Base-by-base conservation (phyloP, 1,140 invertebrate species). In the Sarcophaga peregrina region DNA sequence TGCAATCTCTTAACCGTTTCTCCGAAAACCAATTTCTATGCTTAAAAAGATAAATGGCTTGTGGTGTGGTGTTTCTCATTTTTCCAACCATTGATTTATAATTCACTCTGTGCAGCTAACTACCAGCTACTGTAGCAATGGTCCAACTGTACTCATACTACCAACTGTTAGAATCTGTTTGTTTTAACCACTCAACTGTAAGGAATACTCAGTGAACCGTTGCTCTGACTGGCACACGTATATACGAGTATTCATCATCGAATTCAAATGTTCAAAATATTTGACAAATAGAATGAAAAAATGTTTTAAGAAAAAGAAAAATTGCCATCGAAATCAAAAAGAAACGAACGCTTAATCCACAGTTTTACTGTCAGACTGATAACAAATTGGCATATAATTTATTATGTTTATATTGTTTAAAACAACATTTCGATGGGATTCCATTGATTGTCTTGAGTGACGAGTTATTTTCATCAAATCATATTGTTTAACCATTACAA, bases 41-140 rank as follows among this genome's bases (percentile, higher is more conserved):
- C n/a, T 58, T n/a, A 58, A 58, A 7, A 58, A 58, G 54, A 58
- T 58, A 58, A 58, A 58, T 58, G 13, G 54, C 54, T 7, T 58
- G 15, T 58, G 54, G n/a, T 58, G 15, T 58, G 54, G n/a, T 58
- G 15, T 58, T 58, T 58, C 13, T 58, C 15, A 58, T 58, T 58
- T 58, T 58, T 58, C 54, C 15, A 15, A 58, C 54, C 54, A 58
- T 58, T 58, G 54, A 58, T 58, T 58, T 58, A 58, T 58, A 58
- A 11, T 58, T 6, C 15, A n/a, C n/a, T 58, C 54, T n/a, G 15
- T 58, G 15, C 2, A 1, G 52, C 11, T 58, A 13, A 15, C 54
- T 58, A 11, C 11, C 5, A n/a, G 13, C n/a, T 13, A 7, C n/a
- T n/a, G n/a, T 13, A n/a, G 54, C n/a, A 58, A 13, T 58, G n/a